phyloP scores from a whole-genome alignment of 2,888 invertebrate species.

The Metellina segmentata region DNA sequence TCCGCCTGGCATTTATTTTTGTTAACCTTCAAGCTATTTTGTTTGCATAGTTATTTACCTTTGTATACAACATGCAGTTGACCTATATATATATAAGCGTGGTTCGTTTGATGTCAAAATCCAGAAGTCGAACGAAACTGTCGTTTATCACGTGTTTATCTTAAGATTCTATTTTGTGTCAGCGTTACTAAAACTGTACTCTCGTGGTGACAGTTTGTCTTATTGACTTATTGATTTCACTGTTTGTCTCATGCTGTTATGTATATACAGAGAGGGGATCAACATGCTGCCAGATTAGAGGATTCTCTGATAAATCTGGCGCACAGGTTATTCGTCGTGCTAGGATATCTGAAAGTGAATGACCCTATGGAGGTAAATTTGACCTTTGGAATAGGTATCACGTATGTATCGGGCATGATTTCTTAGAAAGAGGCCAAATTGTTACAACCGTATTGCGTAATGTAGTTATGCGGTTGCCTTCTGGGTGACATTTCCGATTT shows the following conservation, averaged over 20 bases:
- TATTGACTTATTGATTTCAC: not conserved
- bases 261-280: not conserved
- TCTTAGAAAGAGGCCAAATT: not conserved
- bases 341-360: not conserved
- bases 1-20: too few relatives aligned
- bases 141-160: too few relatives aligned
- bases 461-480: not conserved
- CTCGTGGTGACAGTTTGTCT: not conserved
- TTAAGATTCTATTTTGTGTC: too few relatives aligned
- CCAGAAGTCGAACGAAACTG: too few relatives aligned
- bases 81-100: too few relatives aligned
- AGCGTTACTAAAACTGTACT: too few relatives aligned
- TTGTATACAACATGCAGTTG: too few relatives aligned
- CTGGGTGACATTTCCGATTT: not conserved
- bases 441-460: not conserved
- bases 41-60: too few relatives aligned
- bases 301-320: not conserved
- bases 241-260: not conserved
- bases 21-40: too few relatives aligned
- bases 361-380: not conserved
- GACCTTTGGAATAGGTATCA: not conserved
- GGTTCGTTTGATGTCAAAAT: too few relatives aligned
- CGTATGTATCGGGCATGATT: not conserved
- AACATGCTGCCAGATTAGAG: not conserved
- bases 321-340: not conserved